Base-by-base conservation (phyloP, 2,113 vertebrate species). In the Boulengeromyrus knoepffleri region DNA sequence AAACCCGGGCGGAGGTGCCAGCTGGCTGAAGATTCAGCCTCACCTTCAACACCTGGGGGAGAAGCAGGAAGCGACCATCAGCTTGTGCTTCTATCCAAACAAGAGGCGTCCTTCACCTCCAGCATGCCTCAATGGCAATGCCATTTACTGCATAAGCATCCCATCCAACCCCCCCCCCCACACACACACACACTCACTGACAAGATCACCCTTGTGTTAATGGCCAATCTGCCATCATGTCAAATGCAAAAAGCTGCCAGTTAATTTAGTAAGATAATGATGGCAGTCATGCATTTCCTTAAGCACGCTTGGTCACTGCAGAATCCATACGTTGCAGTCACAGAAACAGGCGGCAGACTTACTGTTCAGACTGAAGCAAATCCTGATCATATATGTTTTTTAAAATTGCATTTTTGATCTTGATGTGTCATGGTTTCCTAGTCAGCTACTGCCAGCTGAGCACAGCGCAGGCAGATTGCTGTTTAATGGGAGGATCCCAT, bases 21-120 rank as follows among this genome's bases (percentile, higher is more conserved):
- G 88, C 89, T 5, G 92, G 93, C 91, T 95, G 94, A 58, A 96
- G 94, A 92, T 96, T 96, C 58, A 96, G 91, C 52, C 95, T 93
- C 86, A 96, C 95, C 91, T 96, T 96, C 90, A 96, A 89, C 58
- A 96, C 95, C 95, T 96, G 89, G 1, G 77, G 21, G 42, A 45
- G 47, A 50, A 46, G 86, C 45, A n/a, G 31, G 47, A 50, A 46
- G 62, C 24, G 15, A 17, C 6, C 45, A 89, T 46, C 47, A 50
- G n/a, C 4, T n/a, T 50, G 42, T 21, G 39, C 42, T 31, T 70
- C 62, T 31, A 31, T 3, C 27, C 62, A 9, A 70, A 31, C 62
- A 70, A 31, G 13, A 36, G 66, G n/a, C 3, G 66, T 74, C 31
- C 1, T 12, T 13, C 13, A 36, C 66, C 66, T 12, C 3, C 12